Conservation (phyloP, 2,113 vertebrate genomes). For the Gasterosteus nipponicus region DNA sequence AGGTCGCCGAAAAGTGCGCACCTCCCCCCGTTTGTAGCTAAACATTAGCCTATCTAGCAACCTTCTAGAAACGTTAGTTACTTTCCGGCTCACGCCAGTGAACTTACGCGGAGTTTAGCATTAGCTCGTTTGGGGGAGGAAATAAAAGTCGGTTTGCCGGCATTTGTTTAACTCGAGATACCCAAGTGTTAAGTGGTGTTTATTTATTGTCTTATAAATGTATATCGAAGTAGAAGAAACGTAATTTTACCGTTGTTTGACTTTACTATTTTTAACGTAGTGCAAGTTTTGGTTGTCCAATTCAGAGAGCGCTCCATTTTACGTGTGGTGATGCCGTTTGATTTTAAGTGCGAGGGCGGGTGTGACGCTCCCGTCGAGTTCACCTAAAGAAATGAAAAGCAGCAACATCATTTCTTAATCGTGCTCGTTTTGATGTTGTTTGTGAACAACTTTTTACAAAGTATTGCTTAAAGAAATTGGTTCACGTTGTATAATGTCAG, state of each 20-base stretch:
- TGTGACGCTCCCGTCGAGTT: not conserved
- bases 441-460: no score
- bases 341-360: not conserved
- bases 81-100: slow-evolving; percentile 25
- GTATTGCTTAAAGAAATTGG: no score
- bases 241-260: accelerated
- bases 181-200: accelerated
- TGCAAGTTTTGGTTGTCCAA: slow-evolving; percentile 61
- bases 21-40: slow-evolving; percentile 35
- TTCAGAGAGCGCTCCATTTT: slow-evolving; percentile 25
- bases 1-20: slow-evolving; percentile 20
- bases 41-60: slow-evolving; percentile 69
- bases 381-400: not conserved
- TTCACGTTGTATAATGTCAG: no score
- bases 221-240: accelerated
- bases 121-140: accelerated
- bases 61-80: slow-evolving; percentile 41
- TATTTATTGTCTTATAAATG: accelerated
- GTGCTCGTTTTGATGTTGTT: not conserved
- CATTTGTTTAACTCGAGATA: accelerated
- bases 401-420: not conserved
- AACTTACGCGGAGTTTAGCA: slow-evolving; percentile 64
- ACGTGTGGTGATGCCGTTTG: not conserved
- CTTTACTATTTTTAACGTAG: not conserved
- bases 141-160: accelerated